Base-by-base conservation (phyloP, 2,888 invertebrate genomes). In the Trachelus troglodyta region DNA sequence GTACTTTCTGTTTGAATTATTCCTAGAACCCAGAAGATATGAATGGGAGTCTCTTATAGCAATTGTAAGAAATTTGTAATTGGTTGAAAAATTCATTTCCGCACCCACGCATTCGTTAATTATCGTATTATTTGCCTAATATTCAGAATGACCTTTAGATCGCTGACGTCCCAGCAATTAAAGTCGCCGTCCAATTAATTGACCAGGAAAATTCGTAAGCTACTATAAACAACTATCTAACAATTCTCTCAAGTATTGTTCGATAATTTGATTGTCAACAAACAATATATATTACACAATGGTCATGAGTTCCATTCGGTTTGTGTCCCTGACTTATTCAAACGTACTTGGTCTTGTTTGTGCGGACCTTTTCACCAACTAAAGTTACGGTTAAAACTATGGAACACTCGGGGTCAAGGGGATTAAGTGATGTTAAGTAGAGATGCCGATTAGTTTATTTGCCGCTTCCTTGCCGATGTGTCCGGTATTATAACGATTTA, bases 351-450 rank as follows among this genome's bases (percentile, higher is more conserved):
- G 81, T 82, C 80, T 78, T 82, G 82, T 84, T 83, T 81, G 85
- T 81, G 80, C 83, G 81, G 82, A 78, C 74, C 79, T 81, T 23
- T 40, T 40, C 6, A 40, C 15, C 23, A 40, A 23, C 40, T 40
- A 40, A 40, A 40, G 23, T 40, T 40, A 85, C 80, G 83, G 84
- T 86, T 86, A 85, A 83, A 85, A 80, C 80, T 82, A 83, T 83
- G 81, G 85, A 86, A 85, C 81, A 81, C 83, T 76, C 33, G 80
- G 80, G 81, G 81, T 83, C 82, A 75, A 23, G 80, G 84, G 81
- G 86, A 82, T 87, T 85, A 87, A 87, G 85, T 85, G 86, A 85
- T 84, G 86, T 87, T 85, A 87, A 87, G 85, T 85, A 86, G 83
- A 82, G 84, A 85, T 83, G 84, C 84, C 86, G 85, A 87, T 87